A percentile compares a stretch with the other conserved stretches of the same genome.
phyloP scores from a whole-genome alignment of 1,140 invertebrate genomes.

The Drosophila cardini region DNA sequence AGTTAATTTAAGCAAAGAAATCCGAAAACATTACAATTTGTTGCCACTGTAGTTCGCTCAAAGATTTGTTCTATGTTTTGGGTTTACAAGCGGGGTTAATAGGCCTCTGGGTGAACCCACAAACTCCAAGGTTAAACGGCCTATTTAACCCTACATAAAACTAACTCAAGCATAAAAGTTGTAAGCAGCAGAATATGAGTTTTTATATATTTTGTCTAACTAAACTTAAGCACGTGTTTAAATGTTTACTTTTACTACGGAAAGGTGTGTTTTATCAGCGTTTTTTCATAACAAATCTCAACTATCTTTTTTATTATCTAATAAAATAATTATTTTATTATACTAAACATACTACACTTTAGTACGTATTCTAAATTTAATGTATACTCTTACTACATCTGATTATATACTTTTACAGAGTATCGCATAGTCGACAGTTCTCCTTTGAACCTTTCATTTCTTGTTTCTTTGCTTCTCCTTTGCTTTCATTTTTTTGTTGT shows the following conservation, averaged over 20 bases:
- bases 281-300: too few species aligned
- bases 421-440: constrained; percentile 1
- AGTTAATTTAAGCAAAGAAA: neutral
- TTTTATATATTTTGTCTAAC: neutral
- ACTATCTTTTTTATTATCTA: too few species aligned
- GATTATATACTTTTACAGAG: neutral
- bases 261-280: too few species aligned
- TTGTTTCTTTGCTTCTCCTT: constrained; percentile 49
- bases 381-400: neutral
- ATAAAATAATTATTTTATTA: neutral
- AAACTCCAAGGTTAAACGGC: constrained; percentile 11
- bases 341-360: neutral
- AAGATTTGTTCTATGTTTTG: neutral
- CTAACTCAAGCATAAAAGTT: constrained; percentile 1
- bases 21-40: too few species aligned
- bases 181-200: neutral
- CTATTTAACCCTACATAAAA: constrained; percentile 12
- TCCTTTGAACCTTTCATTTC: constrained; percentile 56
- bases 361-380: neutral
- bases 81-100: constrained; percentile 8
- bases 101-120: constrained; percentile 14
- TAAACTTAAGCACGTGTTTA: neutral
- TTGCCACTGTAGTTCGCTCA: too few species aligned
- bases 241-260: neutral
- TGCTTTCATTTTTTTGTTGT: constrained; percentile 25